Base-by-base conservation (phyloP, 1,140 invertebrate genomes). In the Hycleus phaleratus region DNA sequence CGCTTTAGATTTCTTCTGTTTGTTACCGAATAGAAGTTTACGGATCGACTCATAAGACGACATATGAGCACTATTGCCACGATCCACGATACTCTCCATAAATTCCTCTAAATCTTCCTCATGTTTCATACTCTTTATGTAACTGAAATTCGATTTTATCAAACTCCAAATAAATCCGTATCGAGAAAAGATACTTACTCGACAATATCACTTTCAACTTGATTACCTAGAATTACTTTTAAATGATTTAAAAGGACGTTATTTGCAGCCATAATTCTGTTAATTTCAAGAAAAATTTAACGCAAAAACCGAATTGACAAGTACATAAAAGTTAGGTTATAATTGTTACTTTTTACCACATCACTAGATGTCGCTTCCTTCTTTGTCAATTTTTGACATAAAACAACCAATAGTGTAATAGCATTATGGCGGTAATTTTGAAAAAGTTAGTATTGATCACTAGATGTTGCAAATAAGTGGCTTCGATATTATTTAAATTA, bases 101-200 rank as follows among this genome's bases (percentile, higher is more conserved):
- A 87, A 87, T 45, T 84, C 81, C 58, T 87, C 84, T 11, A 87
- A 77, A 67, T 88, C 86, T 51, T 74, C 72, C 60, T 81, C 79
- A 69, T 83, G 79, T 65, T 84, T 75, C 49, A 88, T 85, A 44
- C 78, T 74, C 56, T 82, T 59, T 11, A 89, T 80, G 67, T 80
- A 82, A 85, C 85, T 81, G 65, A 58, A 81, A 79, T 9, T n/a
- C 38, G 46, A 40, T 49, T 18, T 39, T 38, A 47, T 11, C 24
- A 11, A 38, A 56, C 8, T 42, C n/a, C 4, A 1, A 48, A 49
- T 24, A 48, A 40, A 24, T n/a, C 6, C 12, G 46, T 48, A 10
- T 6, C 32, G 7, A 0, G 0, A 32, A 18, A 32, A 4, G 26
- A 11, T 54, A 25, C 49, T 52, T 51, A 64, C 63, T 52, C 38